Base-by-base conservation (phyloP, 2,888 invertebrate genomes). In the Hirtodrosophila alboralis region DNA sequence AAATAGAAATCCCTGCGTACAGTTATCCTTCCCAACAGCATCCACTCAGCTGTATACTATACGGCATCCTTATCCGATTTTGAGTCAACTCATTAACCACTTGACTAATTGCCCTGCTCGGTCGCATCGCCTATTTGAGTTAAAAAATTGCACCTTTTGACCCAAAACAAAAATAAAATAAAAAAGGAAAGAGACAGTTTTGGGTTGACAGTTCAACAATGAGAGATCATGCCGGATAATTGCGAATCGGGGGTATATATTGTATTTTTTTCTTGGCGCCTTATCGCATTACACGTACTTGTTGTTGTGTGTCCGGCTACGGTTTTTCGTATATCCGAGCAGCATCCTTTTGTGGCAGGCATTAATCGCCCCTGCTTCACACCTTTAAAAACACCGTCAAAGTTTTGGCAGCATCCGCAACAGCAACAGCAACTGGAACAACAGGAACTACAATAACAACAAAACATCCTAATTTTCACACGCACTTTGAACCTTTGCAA, bases 11-110 rank as follows among this genome's bases (percentile, higher is more conserved):
- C 18, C 14, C 14, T 6, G 43, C 21, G 44, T 51, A 69, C 59
- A 60, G 60, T 48, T 43, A 49, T 37, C 43, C 43, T n/a, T n/a
- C n/a, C n/a, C n/a, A n/a, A 21, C 18, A 6, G 10, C 38, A 30
- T 12, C 27, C 66, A 59, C 26, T 63, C 64, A 38, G 43, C 41
- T 43, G 51, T 45, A 31, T 21, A 18, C 21, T 37, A 45, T 45
- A 16, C 40, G 43, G 28, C 31, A 23, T 57, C 49, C 70, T 75
- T 56, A 81, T 70, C 66, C 78, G 73, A 79, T 81, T 78, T 70
- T 28, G 53, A 57, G 60, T 78, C 86, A 84, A 78, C 71, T 85
- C 85, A 84, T 84, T 86, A 86, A 78, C 65, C 83, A 85, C 86
- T 84, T 84, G 83, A 84, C 86, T 84, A 84, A 84, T 84, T 84